Evolutionary conservation across 2,797 vertebrate genomes (phyloP).

Genomic region (Coendou prehensilis): DNA sequence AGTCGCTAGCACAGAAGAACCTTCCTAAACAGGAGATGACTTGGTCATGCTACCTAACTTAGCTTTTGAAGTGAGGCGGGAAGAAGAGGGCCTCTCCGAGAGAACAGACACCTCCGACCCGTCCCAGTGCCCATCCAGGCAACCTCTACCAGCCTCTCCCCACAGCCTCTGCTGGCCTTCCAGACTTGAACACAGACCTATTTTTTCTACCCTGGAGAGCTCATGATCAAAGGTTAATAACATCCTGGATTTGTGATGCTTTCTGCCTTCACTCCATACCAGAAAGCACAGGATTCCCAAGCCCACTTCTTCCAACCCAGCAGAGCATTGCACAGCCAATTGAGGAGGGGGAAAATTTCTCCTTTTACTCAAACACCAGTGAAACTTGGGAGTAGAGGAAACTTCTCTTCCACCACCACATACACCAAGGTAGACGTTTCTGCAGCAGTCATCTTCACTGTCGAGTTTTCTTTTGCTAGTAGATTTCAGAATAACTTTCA

Average conservation of each 20-base stretch:
- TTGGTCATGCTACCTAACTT: slow-evolving; percentile 27
- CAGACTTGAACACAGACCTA: neutral
- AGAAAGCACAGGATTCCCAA: neutral
- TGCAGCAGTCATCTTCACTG: neutral
- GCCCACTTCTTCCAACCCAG: neutral
- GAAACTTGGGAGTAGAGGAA: neutral
- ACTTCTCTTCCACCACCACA: neutral
- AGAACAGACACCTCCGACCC: neutral
- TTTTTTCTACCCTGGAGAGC: neutral
- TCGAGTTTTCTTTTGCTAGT: neutral
- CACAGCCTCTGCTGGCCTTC: neutral
- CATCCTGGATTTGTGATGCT: neutral
- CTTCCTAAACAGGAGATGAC: slow-evolving; percentile 67
- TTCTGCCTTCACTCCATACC: neutral
- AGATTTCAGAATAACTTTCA: neutral
- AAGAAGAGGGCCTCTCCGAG: neutral
- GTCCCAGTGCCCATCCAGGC: neutral
- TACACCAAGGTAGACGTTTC: neutral
- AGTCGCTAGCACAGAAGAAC: neutral
- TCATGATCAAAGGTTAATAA: slow-evolving; percentile 12
- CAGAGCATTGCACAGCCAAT: neutral
- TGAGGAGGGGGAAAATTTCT: neutral
- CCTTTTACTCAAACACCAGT: neutral
- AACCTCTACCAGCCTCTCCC: neutral
- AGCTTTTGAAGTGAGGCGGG: neutral